Base-by-base conservation (phyloP, 2,797 vertebrate species). In the Odontamblyopus lacepedii region DNA sequence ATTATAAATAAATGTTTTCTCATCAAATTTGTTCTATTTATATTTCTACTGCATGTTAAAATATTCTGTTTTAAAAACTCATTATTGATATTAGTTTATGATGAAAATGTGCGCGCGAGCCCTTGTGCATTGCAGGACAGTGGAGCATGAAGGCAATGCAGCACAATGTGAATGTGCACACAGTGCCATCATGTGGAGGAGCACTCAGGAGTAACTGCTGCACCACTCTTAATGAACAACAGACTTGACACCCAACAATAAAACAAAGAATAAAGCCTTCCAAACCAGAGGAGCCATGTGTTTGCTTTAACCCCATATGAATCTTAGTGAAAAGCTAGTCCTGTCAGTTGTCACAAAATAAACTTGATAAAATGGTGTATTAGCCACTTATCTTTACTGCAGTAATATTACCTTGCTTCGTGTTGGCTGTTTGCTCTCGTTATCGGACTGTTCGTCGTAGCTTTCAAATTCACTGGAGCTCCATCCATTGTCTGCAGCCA, bases 401-500 rank as follows among this genome's bases (percentile, higher is more conserved):
- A 35, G 19, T 16, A n/a, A 50, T 13, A 30, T 32, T 90, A 93
- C 94, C 94, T 94, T 95, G 90, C 92, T 95, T 72, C 82, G 87
- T 71, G 93, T 78, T 1, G 92, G 88, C 2, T 75, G 73, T 80
- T 96, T 96, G 84, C 72, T 86, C 74, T 98, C 97, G 5, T 92
- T 94, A 13, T 95, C 96, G 0, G 97, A 98, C 69, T 96, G 96
- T 74, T 99, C 97, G 0, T 97, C 96, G 70, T 98, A 98, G 92
- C 96, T 98, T 90, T 99, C 97, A 0, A 99, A 99, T 86, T 99
- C 97, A 0, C 97, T 99, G 91, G 97, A 98, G 93, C 97, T 99
- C 97, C 97, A 98, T 63, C 95, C 96, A 67, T 96, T 95, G 85
- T 95, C 93, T 1, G 91, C 88, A 15, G 69, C 81, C 51, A 32